These are phyloP conservation scores for Amblyopsis rosae DNA, from an alignment of 2,113 vertebrate genomes.

Conservation along the genomic window DNA sequence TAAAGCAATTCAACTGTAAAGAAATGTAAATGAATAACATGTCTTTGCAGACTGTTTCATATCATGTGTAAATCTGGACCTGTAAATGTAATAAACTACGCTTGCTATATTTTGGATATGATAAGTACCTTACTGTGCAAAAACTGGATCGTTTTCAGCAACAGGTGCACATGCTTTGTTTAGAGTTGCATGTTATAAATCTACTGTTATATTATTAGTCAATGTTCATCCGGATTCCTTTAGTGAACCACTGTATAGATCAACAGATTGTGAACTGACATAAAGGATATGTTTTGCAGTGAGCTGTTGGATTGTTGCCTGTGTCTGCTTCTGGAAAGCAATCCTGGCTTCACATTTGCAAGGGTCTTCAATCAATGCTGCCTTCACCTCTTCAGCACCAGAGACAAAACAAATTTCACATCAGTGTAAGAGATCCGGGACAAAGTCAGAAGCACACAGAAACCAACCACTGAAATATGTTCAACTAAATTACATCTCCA, in stretches of 20 bases:
- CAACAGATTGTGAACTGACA: constrained; percentile 5
- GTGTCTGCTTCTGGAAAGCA: constrained; percentile 85
- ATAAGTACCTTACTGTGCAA: too few relatives aligned
- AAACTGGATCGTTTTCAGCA: too few relatives aligned
- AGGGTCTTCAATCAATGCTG: constrained; percentile 76
- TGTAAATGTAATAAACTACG: not conserved
- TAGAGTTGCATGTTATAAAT: too few relatives aligned
- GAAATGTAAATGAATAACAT: not conserved
- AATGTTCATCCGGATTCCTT: too few relatives aligned
- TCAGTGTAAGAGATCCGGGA: constrained; percentile 32
- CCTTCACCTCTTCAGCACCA: constrained; percentile 72
- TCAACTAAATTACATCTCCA: not conserved
- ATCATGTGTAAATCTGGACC: not conserved
- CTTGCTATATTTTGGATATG: too few relatives aligned
- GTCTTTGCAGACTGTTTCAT: not conserved
- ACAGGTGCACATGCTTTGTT: too few relatives aligned
- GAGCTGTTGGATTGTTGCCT: constrained; percentile 82
- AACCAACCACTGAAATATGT: constrained; percentile 9
- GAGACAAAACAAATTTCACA: constrained; percentile 53
- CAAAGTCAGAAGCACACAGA: constrained; percentile 16
- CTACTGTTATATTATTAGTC: too few relatives aligned
- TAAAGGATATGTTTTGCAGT: constrained; percentile 91
- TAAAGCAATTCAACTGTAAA: constrained; percentile 71
- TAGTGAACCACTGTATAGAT: too few relatives aligned
- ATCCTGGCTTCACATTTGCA: constrained; percentile 88